Conservation (phyloP, 1,140 invertebrate species). For the Zeugodacus cucurbitae region DNA sequence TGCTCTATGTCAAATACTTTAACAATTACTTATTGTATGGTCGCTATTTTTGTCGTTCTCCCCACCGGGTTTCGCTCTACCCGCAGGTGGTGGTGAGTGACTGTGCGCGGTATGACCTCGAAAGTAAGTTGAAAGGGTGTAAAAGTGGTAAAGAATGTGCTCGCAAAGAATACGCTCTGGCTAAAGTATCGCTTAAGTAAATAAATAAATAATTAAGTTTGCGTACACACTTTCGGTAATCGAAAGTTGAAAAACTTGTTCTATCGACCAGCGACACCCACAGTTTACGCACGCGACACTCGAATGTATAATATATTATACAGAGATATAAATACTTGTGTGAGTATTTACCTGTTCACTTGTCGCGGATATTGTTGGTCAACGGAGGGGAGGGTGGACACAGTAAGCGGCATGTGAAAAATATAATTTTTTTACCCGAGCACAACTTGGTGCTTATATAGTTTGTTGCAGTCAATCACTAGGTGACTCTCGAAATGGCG, state of each 20-base stretch:
- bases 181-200: not conserved
- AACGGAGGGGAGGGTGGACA: not conserved
- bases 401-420: not conserved
- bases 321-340: not conserved
- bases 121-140: too few relatives aligned
- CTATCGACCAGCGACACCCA: not conserved
- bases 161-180: too few relatives aligned
- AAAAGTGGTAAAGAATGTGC: too few relatives aligned
- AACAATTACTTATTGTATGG: not conserved
- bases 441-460: too few relatives aligned
- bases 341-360: not conserved
- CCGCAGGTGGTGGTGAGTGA: not conserved
- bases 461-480: too few relatives aligned
- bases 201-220: constrained; percentile 28
- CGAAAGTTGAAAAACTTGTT: not conserved
- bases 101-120: not conserved
- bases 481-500: too few relatives aligned
- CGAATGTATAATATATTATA: too few relatives aligned
- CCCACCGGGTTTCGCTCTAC: not conserved
- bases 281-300: not conserved
- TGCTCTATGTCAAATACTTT: not conserved
- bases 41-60: not conserved
- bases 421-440: too few relatives aligned
- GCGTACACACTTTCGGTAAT: not conserved
- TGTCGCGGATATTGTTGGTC: not conserved